These are phyloP conservation scores for Haliclona indistincta DNA, from an alignment of 37 sponge, comb jelly and placozoan genomes.

Conservation along the genomic window DNA sequence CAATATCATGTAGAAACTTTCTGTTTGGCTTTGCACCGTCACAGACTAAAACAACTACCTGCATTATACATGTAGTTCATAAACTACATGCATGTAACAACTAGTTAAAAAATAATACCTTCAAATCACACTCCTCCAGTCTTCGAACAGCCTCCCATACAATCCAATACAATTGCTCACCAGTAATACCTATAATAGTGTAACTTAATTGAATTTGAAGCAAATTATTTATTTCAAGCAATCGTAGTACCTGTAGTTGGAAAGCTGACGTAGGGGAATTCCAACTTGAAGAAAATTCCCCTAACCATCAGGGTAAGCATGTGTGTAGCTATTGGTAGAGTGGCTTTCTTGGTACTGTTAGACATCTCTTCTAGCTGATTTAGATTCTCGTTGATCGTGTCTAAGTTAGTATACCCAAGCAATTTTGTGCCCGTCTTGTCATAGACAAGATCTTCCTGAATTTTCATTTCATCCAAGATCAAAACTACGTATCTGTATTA, in stretches of 20 bases:
- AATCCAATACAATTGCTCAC: not conserved
- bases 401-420: slow-evolving; percentile 9
- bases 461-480: slow-evolving; percentile 23
- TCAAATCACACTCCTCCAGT: slow-evolving; percentile 6
- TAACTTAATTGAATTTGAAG: not conserved
- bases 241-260: slow-evolving; percentile 2
- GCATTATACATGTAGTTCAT: too few relatives aligned
- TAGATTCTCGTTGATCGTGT: not conserved
- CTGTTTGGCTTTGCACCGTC: not conserved
- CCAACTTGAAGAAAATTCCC: slow-evolving; percentile 21
- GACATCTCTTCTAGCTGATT: not conserved
- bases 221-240: not conserved
- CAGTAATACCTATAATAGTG: slow-evolving; percentile 2
- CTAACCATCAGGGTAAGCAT: slow-evolving; percentile 46
- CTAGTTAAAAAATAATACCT: not conserved
- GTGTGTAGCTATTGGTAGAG: not conserved
- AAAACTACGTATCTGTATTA: not conserved
- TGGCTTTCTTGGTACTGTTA: not conserved
- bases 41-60: not conserved
- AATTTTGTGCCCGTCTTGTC: not conserved
- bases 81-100: too few relatives aligned
- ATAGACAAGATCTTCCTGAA: slow-evolving; percentile 6
- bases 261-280: slow-evolving; percentile 17
- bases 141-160: slow-evolving; percentile 18
- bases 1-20: not conserved